Conservation (phyloP, 2,888 invertebrate species). For the Cephus sareptanus region DNA sequence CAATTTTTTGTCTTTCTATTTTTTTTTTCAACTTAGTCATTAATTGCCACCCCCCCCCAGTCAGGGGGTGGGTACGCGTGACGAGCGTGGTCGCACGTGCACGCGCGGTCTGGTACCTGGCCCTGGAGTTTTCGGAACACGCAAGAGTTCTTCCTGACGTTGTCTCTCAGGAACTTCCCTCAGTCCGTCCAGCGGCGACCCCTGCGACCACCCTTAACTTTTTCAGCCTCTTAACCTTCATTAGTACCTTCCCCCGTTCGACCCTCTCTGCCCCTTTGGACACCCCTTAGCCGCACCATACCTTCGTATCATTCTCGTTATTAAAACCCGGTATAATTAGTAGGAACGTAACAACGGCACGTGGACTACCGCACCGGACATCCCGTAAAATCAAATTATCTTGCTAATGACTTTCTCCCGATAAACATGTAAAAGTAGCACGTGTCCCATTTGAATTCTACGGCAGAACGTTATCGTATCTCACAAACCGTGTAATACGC, state of each 20-base stretch:
- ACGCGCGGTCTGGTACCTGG: neutral
- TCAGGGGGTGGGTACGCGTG: slow-evolving; percentile 12
- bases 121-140: slow-evolving; percentile 35
- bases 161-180: slow-evolving; percentile 38
- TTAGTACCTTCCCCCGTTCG: neutral
- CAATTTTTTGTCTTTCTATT: neutral
- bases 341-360: neutral
- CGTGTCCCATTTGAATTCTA: neutral
- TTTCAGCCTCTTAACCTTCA: too few relatives aligned
- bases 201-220: neutral
- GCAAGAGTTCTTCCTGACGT: slow-evolving; percentile 43
- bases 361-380: neutral
- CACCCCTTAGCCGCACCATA: neutral
- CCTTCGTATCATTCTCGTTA: neutral
- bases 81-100: slow-evolving; percentile 3
- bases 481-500: neutral
- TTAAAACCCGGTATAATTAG: neutral
- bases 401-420: neutral
- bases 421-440: neutral
- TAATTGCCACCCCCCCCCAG: slow-evolving; percentile 6
- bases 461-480: neutral
- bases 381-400: neutral
- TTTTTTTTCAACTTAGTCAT: neutral
- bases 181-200: slow-evolving; percentile 33
- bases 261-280: neutral